Base-by-base conservation (phyloP, 2,113 vertebrate genomes). In the Petrocephalus zakoni region DNA sequence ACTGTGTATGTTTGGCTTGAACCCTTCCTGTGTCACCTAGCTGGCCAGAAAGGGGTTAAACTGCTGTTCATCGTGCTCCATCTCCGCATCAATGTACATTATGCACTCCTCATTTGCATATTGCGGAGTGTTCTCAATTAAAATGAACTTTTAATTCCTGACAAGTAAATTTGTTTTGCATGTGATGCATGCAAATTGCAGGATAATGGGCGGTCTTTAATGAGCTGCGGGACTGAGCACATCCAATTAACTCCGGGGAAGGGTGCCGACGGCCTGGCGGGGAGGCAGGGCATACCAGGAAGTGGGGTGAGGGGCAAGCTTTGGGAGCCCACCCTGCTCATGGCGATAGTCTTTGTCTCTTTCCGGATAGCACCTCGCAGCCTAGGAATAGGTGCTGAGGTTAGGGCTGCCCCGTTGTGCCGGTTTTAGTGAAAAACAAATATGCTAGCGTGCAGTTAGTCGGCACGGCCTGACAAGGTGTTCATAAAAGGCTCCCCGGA, bases 91-190 rank as follows among this genome's bases (percentile, higher is more conserved):
- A 92, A 96, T 95, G 96, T 97, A 96, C 97, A 96, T 97, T 97
- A 98, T 97, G 96, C 94, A 94, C 95, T 96, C 94, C 93, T 94
- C 96, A 99, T 99, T 98, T 99, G 97, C 98, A 99, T 99, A 98
- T 96, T 98, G 98, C 97, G 97, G 97, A 92, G 96, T 96, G 96
- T 94, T 96, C 97, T 96, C 97, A 97, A 99, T 99, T 98, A 98
- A 99, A 98, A 99, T 98, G 97, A 98, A 99, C 98, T 99, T 99
- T 99, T 99, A 98, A 99, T 99, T 99, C 98, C 98, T 98, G 97
- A 98, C 97, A 97, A 99, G 97, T 98, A 99, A 99, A 99, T 99
- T 97, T 98, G 97, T 98, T 99, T 97, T 98, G 94, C 97, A 97
- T 96, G 97, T 96, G 96, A 97, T 94, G 96, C 93, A 94, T 97